Evolutionary conservation across 2,888 invertebrate species (phyloP), one percentile per base, ranked within the genome.

Genomic region (Arrhopalites spinosus): DNA sequence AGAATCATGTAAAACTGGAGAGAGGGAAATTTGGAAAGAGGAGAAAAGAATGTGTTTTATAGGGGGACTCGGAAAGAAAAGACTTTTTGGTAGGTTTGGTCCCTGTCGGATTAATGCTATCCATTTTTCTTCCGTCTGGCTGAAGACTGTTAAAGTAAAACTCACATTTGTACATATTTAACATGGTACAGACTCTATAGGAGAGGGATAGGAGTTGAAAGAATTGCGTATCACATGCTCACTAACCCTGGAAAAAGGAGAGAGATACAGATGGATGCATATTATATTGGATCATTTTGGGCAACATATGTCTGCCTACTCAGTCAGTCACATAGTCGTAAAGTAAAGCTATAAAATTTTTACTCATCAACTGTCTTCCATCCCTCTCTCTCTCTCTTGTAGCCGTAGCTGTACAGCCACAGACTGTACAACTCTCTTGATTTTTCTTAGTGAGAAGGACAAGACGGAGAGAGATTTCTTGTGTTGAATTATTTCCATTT

Each of bases 281-380:
- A 36, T 36, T 11, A 36, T 3, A 36, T 3, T 36, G 36, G 36
- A 36, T 36, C 3, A 36, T 36, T 36, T 36, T 36, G n/a, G 50
- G 17, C 15, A 43, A 45, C 43, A 53, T 69, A 69, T 69, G 50
- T 69, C 50, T 27, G 69, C 53, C 69, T 69, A 43, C 69, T 50
- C 53, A 50, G 69, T 69, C 69, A 50, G 69, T 69, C 69, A 50
- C 50, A 53, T 50, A 50, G 69, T 69, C 69, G 69, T 68, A 68
- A 68, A 68, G 47, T 69, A 15, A 27, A 69, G 69, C 50, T 47
- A 69, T 69, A 50, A 69, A 69, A 69, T 50, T 50, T 50, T 50
- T 36, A 69, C 69, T 69, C 69, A 69, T 69, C 69, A 69, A 69
- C 50, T 53, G 50, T 50, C 29, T 69, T 69, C n/a, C 30, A 2